Conservation (phyloP, 2,797 vertebrate species). For the Hephaestus fuliginosus region DNA sequence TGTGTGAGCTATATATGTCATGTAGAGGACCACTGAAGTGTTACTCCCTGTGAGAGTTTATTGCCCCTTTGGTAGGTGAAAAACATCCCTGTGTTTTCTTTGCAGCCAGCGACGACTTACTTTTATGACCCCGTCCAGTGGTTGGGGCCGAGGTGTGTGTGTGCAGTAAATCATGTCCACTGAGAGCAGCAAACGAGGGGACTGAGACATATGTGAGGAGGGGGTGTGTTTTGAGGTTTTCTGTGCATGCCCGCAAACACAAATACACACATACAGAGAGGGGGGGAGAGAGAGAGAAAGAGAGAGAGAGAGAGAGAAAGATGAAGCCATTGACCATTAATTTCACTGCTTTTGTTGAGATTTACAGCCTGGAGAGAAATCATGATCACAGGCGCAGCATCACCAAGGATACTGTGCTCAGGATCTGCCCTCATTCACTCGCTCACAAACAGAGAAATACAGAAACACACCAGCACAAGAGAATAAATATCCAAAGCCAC, state of each 20-base stretch:
- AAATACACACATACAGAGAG: slow-evolving; percentile 8
- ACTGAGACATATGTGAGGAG: slow-evolving; percentile 44
- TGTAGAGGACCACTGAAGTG: slow-evolving; percentile 54
- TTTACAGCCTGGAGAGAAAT: slow-evolving; percentile 66
- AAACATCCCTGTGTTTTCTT: slow-evolving; percentile 73
- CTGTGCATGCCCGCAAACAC: slow-evolving; percentile 31
- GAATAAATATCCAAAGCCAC: slow-evolving; percentile 5
- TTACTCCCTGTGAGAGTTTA: slow-evolving; percentile 70
- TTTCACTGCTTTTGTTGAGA: slow-evolving; percentile 71
- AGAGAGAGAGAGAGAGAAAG: neutral
- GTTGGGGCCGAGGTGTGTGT: slow-evolving; percentile 49
- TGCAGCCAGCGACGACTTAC: slow-evolving; percentile 57
- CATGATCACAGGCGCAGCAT: slow-evolving; percentile 53
- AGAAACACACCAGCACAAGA: slow-evolving; percentile 6
- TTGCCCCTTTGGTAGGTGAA: slow-evolving; percentile 71
- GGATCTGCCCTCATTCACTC: slow-evolving; percentile 24
- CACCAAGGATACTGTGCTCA: slow-evolving; percentile 52
- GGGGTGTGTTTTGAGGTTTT: slow-evolving; percentile 13
- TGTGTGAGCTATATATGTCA: slow-evolving; percentile 43
- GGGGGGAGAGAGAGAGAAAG: too few species aligned
- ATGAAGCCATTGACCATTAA: slow-evolving; percentile 70
- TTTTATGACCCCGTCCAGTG: slow-evolving; percentile 73
- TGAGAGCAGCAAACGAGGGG: slow-evolving; percentile 48
- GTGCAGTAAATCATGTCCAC: slow-evolving; percentile 67
- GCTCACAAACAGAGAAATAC: slow-evolving; percentile 8